A percentile compares a stretch with the other conserved stretches of the same genome.
Conservation (phyloP, 2,113 vertebrate species). For the Acanthochromis polyacanthus region DNA sequence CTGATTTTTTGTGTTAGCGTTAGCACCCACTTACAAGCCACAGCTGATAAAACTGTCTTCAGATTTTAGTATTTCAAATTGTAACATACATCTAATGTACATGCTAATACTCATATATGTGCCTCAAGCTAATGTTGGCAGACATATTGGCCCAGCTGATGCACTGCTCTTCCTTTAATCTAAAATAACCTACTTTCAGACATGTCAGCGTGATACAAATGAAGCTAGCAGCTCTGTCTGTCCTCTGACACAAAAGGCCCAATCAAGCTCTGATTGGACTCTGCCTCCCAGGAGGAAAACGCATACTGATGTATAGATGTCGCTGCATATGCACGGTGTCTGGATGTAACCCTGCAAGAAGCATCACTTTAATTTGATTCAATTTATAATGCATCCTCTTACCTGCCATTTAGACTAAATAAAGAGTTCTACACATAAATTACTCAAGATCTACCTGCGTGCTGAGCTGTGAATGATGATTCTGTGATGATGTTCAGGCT, state of each 20-base stretch:
- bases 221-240: conserved; percentile 18
- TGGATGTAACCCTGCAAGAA: neutral
- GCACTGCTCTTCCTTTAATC: neutral
- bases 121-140: too few species aligned
- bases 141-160: too few species aligned
- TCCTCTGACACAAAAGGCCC: conserved; percentile 23
- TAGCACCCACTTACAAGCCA: too few species aligned
- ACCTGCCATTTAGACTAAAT: neutral
- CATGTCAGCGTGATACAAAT: conserved; percentile 21
- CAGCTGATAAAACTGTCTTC: too few species aligned
- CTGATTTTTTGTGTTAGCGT: too few species aligned
- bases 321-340: neutral
- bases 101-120: neutral
- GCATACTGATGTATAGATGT: conserved; percentile 14
- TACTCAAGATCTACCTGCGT: conserved; percentile 2
- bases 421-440: neutral
- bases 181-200: conserved; percentile 8
- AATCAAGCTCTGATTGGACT: conserved; percentile 43
- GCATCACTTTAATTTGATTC: neutral
- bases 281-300: conserved; percentile 17
- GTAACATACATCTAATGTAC: neutral
- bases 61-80: too few species aligned
- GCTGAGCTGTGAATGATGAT: conserved; percentile 4
- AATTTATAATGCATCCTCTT: conserved; percentile 16
- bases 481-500: neutral